A percentile compares a stretch with the other conserved stretches of the same genome.
These are phyloP conservation scores for Geodia barretti DNA, from an alignment of 37 sponge, comb jelly and placozoan genomes.

Conservation along the genomic window DNA sequence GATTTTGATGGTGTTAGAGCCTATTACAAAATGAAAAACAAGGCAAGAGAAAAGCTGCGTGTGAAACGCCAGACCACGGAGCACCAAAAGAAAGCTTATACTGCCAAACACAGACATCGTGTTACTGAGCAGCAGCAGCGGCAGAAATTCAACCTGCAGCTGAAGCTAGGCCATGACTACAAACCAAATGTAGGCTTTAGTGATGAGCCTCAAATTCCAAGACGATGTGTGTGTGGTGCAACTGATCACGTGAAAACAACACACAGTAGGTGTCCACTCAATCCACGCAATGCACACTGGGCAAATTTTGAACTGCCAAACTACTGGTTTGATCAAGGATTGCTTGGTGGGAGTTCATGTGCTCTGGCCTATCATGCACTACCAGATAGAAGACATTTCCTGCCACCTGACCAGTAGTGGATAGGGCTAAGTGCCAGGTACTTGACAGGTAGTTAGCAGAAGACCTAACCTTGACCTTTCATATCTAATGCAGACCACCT, in stretches of 20 bases:
- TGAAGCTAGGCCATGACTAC: slow-evolving; percentile 1
- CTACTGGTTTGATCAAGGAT: too few species aligned
- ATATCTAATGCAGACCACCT: too few species aligned
- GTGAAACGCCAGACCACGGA: background rate
- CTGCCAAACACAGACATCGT: background rate
- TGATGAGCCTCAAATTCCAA: background rate
- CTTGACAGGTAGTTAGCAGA: too few species aligned
- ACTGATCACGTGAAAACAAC: background rate
- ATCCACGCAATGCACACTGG: too few species aligned
- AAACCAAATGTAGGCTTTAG: background rate
- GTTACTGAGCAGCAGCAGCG: background rate
- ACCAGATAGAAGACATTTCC: too few species aligned
- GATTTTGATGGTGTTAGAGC: slow-evolving; percentile 3
- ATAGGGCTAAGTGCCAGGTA: too few species aligned
- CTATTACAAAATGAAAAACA: background rate
- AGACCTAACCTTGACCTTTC: too few species aligned
- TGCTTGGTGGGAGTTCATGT: too few species aligned
- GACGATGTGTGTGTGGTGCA: background rate
- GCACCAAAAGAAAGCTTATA: too few species aligned
- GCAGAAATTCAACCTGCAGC: background rate
- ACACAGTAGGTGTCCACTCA: background rate
- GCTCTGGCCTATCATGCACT: too few species aligned
- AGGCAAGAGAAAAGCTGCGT: background rate
- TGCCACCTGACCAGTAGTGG: too few species aligned
- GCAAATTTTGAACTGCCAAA: too few species aligned